Evolutionary conservation across 2,888 invertebrate genomes (phyloP).

Genomic region (Rutpela maculata): DNA sequence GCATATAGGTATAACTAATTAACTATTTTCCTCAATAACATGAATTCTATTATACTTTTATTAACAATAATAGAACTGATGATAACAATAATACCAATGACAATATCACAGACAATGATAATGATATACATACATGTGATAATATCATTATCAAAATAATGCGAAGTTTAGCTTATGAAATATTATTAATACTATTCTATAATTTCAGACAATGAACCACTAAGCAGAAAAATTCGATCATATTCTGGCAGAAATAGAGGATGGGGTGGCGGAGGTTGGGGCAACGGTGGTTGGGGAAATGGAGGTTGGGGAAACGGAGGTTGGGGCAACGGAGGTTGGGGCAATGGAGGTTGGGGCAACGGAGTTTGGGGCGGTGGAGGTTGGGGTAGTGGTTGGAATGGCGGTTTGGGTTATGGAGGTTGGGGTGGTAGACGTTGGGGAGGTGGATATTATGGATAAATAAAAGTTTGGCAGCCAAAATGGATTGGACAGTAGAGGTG

Average conservation of each 20-base stretch:
- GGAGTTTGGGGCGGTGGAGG: slow-evolving; percentile 28
- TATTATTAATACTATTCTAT: no score
- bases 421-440: not conserved
- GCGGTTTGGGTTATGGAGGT: not conserved
- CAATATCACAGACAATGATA: no score
- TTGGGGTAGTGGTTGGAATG: not conserved
- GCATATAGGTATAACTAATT: no score
- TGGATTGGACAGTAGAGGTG: not conserved
- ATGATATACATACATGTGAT: no score
- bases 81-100: no score
- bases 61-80: no score
- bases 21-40: no score
- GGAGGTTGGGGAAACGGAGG: slow-evolving; percentile 27
- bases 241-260: not conserved
- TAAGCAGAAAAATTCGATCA: slow-evolving; percentile 18
- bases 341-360: slow-evolving; percentile 15
- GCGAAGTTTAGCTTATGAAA: no score
- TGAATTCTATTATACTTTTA: no score
- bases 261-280: not conserved
- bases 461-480: not conserved
- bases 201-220: not conserved
- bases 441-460: slow-evolving; percentile 2
- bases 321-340: not conserved
- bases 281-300: not conserved
- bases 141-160: no score